Evolutionary conservation across 2,113 vertebrate species (phyloP), one percentile per base, ranked within the genome.

Genomic region (Cyanoderma ruficeps): DNA sequence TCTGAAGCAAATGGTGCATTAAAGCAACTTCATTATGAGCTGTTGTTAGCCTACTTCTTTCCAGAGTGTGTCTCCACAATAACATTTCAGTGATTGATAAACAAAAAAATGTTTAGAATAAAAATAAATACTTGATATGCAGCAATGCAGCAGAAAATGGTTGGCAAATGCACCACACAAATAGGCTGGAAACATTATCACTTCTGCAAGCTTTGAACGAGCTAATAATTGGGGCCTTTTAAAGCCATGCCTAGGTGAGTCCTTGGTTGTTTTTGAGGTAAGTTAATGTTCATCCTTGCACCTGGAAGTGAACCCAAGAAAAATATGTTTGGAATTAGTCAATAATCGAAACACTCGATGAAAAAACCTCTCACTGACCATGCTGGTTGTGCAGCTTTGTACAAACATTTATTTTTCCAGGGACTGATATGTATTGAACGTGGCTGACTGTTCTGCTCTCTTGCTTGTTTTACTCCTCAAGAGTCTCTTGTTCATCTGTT

Each of bases 381-480:
- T 46, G 57, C 53, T 83, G 75, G 75, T 70, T 83, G 75, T 91
- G 59, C 82, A 83, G 71, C 85, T 90, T 88, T 95, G 91, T 88
- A 74, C 84, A 96, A 96, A 94, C 87, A 96, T 93, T 95, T 90
- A 47, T 94, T 94, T 95, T 92, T 83, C 71, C 74, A 4, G 31
- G 21, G 42, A 50, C 5, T 88, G 79, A 65, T 79, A 49, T 56
- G 61, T 86, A 57, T 59, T 77, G 79, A 93, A 25, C 1, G 1
- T 74, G 87, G 52, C 69, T 81, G 64, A n/a, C 50, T 83, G 75
- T 94, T 93, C 79, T 5, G 3, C 59, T 87, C 10, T 2, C 86
- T 88, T 86, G 86, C 85, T 89, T 93, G 42, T 42, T 93, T 88
- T 85, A 46, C 68, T 76, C 27, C 83, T 93, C 60, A 70, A 63